These are phyloP conservation scores for Melanostigma gelatinosum DNA, from an alignment of 2,113 vertebrate species.

Conservation along the genomic window DNA sequence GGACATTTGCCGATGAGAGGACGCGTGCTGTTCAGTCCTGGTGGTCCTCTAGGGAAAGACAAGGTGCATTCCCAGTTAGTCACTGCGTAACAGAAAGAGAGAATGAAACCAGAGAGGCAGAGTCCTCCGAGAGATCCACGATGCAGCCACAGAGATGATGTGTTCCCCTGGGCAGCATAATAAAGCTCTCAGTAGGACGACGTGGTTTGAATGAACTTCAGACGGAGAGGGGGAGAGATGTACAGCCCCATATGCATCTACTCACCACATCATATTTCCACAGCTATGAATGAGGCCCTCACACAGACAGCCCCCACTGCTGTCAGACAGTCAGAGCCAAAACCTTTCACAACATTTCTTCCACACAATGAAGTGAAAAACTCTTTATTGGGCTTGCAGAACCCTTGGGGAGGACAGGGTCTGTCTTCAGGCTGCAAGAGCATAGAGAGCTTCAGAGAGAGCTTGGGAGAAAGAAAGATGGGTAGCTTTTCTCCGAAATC, in stretches of 20 bases:
- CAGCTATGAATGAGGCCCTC: slow-evolving; percentile 74
- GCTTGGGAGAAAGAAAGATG: slow-evolving; percentile 44
- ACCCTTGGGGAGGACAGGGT: slow-evolving; percentile 46
- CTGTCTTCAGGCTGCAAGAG: slow-evolving; percentile 50
- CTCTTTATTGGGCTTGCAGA: slow-evolving; percentile 61
- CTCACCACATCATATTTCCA: slow-evolving; percentile 81
- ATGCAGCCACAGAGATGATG: slow-evolving; percentile 66
- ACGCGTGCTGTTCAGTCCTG: slow-evolving; percentile 42
- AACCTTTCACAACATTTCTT: slow-evolving; percentile 69
- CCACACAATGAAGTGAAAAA: slow-evolving; percentile 67
- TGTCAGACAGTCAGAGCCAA: slow-evolving; percentile 60
- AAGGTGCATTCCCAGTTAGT: slow-evolving; percentile 52
- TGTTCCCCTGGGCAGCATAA: slow-evolving; percentile 68
- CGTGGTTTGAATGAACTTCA: slow-evolving; percentile 80
- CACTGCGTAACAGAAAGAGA: slow-evolving; percentile 29
- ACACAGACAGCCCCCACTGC: slow-evolving; percentile 64
- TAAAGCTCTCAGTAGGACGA: slow-evolving; percentile 73
- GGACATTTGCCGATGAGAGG: slow-evolving; percentile 27
- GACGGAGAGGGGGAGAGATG: slow-evolving; percentile 62
- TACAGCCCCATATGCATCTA: slow-evolving; percentile 69
- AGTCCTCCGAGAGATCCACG: slow-evolving; percentile 43
- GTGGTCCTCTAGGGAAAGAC: slow-evolving; percentile 47
- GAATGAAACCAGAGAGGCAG: slow-evolving; percentile 43
- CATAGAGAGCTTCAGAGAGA: slow-evolving; percentile 40
- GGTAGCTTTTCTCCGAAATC: slow-evolving; percentile 75